phyloP scores from a whole-genome alignment of 1,140 invertebrate genomes.

The Zeugodacus cucurbitae region DNA sequence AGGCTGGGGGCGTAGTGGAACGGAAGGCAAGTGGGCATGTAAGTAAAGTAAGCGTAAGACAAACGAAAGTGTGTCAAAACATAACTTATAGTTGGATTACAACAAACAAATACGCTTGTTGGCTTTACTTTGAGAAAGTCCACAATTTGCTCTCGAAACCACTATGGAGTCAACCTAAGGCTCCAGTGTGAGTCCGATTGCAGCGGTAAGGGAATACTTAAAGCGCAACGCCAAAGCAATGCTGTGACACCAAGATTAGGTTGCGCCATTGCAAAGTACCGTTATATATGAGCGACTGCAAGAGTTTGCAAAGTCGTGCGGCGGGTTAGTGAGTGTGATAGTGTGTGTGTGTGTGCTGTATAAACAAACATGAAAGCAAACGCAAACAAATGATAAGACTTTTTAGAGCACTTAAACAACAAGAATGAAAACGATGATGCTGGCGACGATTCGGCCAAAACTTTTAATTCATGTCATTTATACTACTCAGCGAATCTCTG shows the following conservation, averaged over 20 bases:
- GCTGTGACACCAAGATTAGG: background rate
- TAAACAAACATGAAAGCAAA: slow-evolving; percentile 15
- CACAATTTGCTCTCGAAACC: background rate
- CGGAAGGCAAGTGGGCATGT: background rate
- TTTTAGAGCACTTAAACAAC: slow-evolving; percentile 21
- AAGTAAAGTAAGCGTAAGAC: background rate
- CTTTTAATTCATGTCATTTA: slow-evolving; percentile 39
- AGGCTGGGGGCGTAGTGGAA: background rate
- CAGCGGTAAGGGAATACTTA: background rate
- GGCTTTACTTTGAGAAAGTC: background rate
- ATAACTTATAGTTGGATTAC: background rate
- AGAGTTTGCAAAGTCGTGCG: background rate
- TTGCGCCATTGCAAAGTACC: background rate
- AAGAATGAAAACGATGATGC: background rate
- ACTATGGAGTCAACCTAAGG: background rate
- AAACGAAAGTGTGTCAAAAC: background rate
- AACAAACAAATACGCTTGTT: background rate
- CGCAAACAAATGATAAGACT: slow-evolving; percentile 36
- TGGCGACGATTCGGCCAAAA: slow-evolving; percentile 30
- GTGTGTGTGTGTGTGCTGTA: background rate
- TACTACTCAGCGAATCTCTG: slow-evolving; percentile 25
- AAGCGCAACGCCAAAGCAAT: background rate
- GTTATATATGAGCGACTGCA: background rate
- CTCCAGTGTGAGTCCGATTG: background rate
- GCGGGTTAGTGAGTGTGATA: background rate